Evolutionary conservation across 2,888 invertebrate genomes (phyloP).

Genomic region (Eilema sororculum): DNA sequence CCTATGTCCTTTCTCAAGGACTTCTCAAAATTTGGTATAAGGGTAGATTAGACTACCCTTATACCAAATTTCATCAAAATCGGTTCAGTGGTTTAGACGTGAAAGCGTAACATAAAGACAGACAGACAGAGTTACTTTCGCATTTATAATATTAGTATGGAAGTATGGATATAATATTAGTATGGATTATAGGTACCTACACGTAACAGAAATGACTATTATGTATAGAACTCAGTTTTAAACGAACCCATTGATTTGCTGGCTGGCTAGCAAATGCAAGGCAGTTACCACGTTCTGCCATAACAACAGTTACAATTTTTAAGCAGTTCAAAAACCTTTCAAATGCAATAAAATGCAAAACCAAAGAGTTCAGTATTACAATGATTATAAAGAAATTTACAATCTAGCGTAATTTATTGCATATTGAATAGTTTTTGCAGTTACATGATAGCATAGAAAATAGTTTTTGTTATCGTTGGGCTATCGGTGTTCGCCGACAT

Average conservation of each 20-base stretch:
- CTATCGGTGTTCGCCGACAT: conserved; percentile 9
- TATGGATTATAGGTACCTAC: no score
- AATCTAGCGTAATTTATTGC: not conserved
- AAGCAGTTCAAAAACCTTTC: not conserved
- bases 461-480: conserved; percentile 17
- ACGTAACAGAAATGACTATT: no score
- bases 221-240: not conserved
- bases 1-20: no score
- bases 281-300: not conserved
- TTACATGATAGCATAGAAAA: conserved; percentile 4
- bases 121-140: no score
- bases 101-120: no score
- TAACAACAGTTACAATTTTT: not conserved
- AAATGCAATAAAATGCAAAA: conserved; percentile 3
- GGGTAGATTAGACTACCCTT: no score
- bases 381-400: not conserved
- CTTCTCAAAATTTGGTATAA: no score
- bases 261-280: not conserved
- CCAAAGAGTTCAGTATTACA: conserved; percentile 16
- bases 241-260: not conserved
- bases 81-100: no score
- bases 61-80: no score
- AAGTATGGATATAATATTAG: no score
- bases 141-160: no score
- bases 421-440: not conserved